A percentile compares a stretch with the other conserved stretches of the same genome.
Conservation (phyloP, 2,888 invertebrate genomes). For the Syrista parreyssii region DNA sequence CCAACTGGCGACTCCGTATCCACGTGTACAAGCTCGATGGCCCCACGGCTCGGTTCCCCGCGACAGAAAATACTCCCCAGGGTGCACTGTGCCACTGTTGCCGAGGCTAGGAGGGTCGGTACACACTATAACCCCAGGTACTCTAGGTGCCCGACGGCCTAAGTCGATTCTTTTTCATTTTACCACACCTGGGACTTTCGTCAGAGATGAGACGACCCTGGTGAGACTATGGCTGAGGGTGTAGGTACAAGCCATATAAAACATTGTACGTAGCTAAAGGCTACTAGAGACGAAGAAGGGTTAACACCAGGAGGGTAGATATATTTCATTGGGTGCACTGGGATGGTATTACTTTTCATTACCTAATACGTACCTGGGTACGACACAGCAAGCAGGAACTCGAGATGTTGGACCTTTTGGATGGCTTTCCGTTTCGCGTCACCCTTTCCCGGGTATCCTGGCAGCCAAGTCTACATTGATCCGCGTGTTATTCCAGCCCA, state of each 20-base stretch:
- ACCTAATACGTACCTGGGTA: conserved; percentile 2
- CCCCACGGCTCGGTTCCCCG: neutral
- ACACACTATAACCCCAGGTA: conserved; percentile 14
- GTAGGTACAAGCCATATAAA: neutral
- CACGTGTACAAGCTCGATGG: neutral
- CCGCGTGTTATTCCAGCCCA: neutral
- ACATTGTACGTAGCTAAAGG: neutral
- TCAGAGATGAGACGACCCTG: neutral
- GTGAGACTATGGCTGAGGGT: neutral
- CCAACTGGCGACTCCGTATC: neutral
- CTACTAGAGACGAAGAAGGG: neutral
- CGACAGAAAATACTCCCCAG: conserved; percentile 11
- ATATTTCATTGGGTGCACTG: conserved; percentile 9
- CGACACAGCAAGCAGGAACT: neutral
- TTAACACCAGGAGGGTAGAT: neutral
- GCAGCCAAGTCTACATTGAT: neutral
- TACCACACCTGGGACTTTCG: conserved; percentile 16
- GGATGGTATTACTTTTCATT: conserved; percentile 21
- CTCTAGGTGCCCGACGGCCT: neutral
- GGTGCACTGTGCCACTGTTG: conserved; percentile 5
- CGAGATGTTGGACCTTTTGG: neutral
- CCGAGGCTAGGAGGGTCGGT: neutral
- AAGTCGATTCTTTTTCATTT: conserved; percentile 24
- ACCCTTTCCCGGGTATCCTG: neutral
- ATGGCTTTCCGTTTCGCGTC: neutral